Evolutionary conservation across 64 coral and sea anemone genomes (phyloP).

Genomic region (Hydrozoanthus tunicans): DNA sequence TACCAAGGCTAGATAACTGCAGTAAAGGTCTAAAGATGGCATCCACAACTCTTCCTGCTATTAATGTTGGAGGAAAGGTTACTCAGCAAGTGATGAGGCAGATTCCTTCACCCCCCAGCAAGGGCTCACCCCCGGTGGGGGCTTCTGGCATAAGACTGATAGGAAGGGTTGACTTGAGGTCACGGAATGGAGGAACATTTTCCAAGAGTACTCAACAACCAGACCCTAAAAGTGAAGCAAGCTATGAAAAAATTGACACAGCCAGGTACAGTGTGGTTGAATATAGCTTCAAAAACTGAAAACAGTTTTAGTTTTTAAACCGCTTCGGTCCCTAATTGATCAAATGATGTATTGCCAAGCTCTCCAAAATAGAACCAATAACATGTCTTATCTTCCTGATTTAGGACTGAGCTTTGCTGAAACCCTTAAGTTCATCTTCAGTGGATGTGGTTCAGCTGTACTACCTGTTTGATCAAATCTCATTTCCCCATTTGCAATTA

Average conservation of each 20-base stretch:
- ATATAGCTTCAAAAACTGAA: background rate
- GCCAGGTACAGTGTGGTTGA: background rate
- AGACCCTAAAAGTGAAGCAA: slow-evolving; percentile 53
- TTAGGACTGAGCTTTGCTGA: no score
- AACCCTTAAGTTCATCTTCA: no score
- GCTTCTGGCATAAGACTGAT: slow-evolving; percentile 53
- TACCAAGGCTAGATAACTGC: no score
- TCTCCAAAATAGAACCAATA: no score
- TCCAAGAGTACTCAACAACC: slow-evolving; percentile 52
- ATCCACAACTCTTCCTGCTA: slow-evolving; percentile 73
- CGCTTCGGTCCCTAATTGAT: no score
- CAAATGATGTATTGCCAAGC: no score
- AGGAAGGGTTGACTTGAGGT: slow-evolving; percentile 40
- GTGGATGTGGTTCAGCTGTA: no score
- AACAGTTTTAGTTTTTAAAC: background rate
- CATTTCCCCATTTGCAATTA: no score
- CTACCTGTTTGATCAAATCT: no score
- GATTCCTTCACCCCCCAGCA: slow-evolving; percentile 83
- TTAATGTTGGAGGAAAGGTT: slow-evolving; percentile 96
- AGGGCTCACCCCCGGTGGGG: slow-evolving; percentile 53
- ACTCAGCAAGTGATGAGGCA: slow-evolving; percentile 95
- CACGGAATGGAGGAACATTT: slow-evolving; percentile 45
- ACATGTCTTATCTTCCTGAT: no score
- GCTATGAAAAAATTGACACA: slow-evolving; percentile 81
- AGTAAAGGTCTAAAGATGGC: slow-evolving; percentile 28